These are phyloP conservation scores for Todus mexicanus DNA, from an alignment of 2,797 vertebrate genomes.

Conservation along the genomic window DNA sequence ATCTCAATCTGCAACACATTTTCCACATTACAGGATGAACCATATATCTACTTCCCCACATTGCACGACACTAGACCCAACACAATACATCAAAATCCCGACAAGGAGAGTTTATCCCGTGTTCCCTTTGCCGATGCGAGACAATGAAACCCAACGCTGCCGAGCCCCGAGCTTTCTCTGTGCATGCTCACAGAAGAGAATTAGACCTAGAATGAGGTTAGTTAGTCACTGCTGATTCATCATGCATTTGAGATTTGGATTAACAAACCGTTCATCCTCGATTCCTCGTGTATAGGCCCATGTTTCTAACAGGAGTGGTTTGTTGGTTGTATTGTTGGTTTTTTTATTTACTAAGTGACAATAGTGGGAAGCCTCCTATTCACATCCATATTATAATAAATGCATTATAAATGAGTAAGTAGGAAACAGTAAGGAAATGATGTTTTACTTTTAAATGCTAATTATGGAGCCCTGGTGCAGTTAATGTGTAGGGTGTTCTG, in stretches of 20 bases:
- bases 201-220: background rate
- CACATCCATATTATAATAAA: conserved; percentile 81
- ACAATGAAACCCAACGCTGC: background rate
- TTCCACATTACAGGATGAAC: conserved; percentile 48
- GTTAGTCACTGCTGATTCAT: conserved; percentile 33
- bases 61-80: background rate
- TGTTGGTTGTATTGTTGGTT: background rate
- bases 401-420: conserved; percentile 84
- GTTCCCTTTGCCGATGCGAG: background rate
- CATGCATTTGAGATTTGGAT: conserved; percentile 28
- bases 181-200: background rate
- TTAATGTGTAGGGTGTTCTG: conserved; percentile 91
- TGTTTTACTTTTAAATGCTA: conserved; percentile 89
- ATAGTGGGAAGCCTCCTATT: conserved; percentile 63
- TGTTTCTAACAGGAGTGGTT: conserved; percentile 1
- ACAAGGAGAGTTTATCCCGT: background rate
- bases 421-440: conserved; percentile 85
- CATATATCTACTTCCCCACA: conserved; percentile 24
- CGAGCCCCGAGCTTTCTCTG: background rate
- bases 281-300: background rate
- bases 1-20: conserved; percentile 37
- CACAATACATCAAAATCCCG: conserved; percentile 20
- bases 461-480: conserved; percentile 81
- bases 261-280: conserved; percentile 16
- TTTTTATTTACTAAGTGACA: conserved; percentile 55